These are phyloP conservation scores for Hyppa rectilinea DNA, from an alignment of 2,888 invertebrate genomes.

Conservation along the genomic window DNA sequence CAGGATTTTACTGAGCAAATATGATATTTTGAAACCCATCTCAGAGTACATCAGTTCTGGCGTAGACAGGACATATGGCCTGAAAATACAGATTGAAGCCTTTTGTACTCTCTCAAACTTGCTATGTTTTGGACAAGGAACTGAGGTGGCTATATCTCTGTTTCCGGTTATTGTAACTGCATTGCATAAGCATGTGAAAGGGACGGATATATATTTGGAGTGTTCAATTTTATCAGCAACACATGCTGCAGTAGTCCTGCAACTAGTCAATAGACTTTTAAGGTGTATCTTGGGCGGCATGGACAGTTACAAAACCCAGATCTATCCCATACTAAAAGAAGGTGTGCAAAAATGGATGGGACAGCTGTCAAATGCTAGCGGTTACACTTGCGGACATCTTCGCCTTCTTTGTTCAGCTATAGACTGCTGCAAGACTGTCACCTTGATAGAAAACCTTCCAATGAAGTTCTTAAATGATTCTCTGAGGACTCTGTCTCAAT, in stretches of 20 bases:
- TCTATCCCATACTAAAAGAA: conserved; percentile 83
- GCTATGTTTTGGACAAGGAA: conserved; percentile 87
- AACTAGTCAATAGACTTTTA: conserved; percentile 82
- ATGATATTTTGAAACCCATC: conserved; percentile 89
- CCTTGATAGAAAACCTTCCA: conserved; percentile 76
- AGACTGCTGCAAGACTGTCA: conserved; percentile 81
- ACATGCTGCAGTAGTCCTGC: conserved; percentile 91
- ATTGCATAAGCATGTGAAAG: conserved; percentile 91
- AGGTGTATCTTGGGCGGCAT: conserved; percentile 70
- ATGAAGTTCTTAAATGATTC: conserved; percentile 78
- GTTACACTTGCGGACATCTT: conserved; percentile 86
- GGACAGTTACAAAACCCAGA: conserved; percentile 78
- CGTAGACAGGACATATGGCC: conserved; percentile 87
- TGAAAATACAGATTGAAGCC: conserved; percentile 92
- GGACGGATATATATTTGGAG: conserved; percentile 86
- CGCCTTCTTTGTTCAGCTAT: conserved; percentile 81
- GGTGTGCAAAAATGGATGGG: conserved; percentile 88
- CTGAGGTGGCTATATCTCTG: conserved; percentile 85
- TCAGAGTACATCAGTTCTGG: conserved; percentile 90
- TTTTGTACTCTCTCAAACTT: conserved; percentile 91
- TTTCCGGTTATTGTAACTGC: conserved; percentile 90
- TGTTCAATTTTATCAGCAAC: conserved; percentile 89
- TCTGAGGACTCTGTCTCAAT: conserved; percentile 80
- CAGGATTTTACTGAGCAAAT: conserved; percentile 87
- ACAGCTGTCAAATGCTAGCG: conserved; percentile 81